These are phyloP conservation scores for Rutilus rutilus DNA, from an alignment of 2,113 vertebrate genomes.

Conservation along the genomic window DNA sequence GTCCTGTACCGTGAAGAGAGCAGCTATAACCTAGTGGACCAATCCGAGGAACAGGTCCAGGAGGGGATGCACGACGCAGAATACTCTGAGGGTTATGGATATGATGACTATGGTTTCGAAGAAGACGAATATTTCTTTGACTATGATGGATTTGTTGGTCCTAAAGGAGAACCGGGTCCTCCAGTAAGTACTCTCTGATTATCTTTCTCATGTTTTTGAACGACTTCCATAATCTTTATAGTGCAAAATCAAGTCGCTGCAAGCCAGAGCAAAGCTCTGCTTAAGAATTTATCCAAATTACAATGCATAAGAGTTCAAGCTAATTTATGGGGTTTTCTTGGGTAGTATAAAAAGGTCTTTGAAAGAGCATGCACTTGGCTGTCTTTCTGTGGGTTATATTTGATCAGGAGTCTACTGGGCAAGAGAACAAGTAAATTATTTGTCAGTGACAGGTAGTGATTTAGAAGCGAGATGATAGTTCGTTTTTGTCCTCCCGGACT, in stretches of 20 bases:
- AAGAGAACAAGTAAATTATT: conserved; percentile 55
- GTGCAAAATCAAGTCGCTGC: conserved; percentile 6
- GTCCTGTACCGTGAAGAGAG: conserved; percentile 74
- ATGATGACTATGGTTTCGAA: conserved; percentile 88
- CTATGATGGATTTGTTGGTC: conserved; percentile 82
- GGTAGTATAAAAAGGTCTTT: conserved; percentile 43
- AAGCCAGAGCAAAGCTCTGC: conserved; percentile 50
- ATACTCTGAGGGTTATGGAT: conserved; percentile 81
- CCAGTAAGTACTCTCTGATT: conserved; percentile 81
- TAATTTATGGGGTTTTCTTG: conserved; percentile 59
- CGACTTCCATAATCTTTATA: neutral
- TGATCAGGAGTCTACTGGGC: conserved; percentile 35
- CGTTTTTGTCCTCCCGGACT: conserved; percentile 60
- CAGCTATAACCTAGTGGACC: conserved; percentile 72
- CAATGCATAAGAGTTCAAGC: conserved; percentile 44
- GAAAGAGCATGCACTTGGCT: conserved; percentile 55
- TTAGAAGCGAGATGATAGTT: conserved; percentile 58
- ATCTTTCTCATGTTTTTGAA: neutral
- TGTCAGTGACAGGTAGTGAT: conserved; percentile 58
- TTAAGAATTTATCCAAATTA: conserved; percentile 55
- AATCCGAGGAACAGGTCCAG: conserved; percentile 69
- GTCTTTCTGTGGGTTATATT: conserved; percentile 42
- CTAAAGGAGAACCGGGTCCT: conserved; percentile 91
- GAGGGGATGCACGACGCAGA: conserved; percentile 79
- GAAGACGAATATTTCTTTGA: conserved; percentile 84